Percentiles rank a stretch among this genome's conserved stretches.
Evolutionary conservation across 2,888 invertebrate genomes (phyloP).

Genomic region (Sinotaia quadrata): DNA sequence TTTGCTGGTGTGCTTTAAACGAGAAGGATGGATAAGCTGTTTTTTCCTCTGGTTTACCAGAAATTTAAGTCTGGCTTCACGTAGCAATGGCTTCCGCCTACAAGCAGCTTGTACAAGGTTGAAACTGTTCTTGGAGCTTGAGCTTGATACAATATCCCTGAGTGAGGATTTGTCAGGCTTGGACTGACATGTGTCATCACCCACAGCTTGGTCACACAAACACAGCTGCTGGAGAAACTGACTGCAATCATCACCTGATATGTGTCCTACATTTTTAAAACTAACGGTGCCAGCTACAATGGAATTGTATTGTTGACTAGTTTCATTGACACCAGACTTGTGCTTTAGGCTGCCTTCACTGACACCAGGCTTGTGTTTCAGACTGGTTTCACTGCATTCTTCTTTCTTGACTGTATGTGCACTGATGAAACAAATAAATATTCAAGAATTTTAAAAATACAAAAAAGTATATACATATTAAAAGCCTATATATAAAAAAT

Average conservation of each 20-base stretch:
- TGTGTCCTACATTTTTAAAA: neutral
- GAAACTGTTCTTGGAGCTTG: neutral
- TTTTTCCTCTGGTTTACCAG: neutral
- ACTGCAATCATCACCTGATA: neutral
- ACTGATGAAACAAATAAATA: neutral
- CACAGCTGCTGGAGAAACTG: constrained; percentile 9
- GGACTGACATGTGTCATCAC: no score
- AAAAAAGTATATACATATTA: no score
- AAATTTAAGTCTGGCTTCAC: neutral
- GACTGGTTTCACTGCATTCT: neutral
- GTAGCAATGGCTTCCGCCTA: neutral
- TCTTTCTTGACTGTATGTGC: constrained; percentile 5
- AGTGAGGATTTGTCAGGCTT: no score
- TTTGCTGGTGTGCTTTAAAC: neutral
- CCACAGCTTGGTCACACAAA: constrained; percentile 4
- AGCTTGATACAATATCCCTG: neutral
- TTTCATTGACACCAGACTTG: neutral
- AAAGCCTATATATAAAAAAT: no score
- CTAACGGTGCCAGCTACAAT: no score
- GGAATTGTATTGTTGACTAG: no score
- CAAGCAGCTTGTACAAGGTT: constrained; percentile 1
- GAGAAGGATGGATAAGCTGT: neutral
- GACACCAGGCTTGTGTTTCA: constrained; percentile 21
- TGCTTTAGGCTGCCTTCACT: no score
- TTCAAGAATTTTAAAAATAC: no score